Evolutionary conservation across 2,113 vertebrate genomes (phyloP).

Genomic region (Montifringilla adamsi): DNA sequence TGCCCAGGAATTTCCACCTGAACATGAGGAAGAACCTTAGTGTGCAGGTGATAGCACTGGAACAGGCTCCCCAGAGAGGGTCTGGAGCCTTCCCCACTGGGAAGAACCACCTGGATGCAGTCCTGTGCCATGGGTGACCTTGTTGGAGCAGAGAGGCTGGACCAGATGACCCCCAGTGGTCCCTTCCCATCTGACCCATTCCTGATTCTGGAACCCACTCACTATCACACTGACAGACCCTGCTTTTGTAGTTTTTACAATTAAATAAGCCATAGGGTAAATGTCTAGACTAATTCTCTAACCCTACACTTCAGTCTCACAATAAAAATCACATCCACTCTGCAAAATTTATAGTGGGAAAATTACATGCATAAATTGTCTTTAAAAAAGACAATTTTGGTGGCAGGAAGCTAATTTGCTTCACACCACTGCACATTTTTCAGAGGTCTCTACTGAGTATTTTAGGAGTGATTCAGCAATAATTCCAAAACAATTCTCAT

Average conservation of each 20-base stretch:
- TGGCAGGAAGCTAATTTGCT: background rate
- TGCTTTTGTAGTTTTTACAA: background rate
- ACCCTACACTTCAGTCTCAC: background rate
- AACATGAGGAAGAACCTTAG: background rate
- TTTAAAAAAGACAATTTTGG: background rate
- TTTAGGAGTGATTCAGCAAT: constrained; percentile 38
- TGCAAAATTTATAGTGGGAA: background rate
- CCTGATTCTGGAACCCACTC: background rate
- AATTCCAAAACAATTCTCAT: constrained; percentile 40
- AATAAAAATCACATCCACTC: background rate
- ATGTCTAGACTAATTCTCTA: background rate
- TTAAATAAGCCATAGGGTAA: background rate
- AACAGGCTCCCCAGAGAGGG: background rate
- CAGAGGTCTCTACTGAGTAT: background rate
- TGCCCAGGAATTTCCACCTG: background rate
- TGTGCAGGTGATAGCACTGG: background rate
- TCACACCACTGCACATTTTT: background rate
- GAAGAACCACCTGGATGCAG: background rate
- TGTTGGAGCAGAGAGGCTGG: background rate
- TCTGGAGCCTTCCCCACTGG: background rate
- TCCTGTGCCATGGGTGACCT: background rate
- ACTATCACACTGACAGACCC: background rate
- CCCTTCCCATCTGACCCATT: background rate
- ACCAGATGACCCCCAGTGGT: background rate
- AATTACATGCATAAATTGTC: background rate